Base-by-base conservation (phyloP, 1,140 invertebrate genomes). In the Alviniconcha marisindica region DNA sequence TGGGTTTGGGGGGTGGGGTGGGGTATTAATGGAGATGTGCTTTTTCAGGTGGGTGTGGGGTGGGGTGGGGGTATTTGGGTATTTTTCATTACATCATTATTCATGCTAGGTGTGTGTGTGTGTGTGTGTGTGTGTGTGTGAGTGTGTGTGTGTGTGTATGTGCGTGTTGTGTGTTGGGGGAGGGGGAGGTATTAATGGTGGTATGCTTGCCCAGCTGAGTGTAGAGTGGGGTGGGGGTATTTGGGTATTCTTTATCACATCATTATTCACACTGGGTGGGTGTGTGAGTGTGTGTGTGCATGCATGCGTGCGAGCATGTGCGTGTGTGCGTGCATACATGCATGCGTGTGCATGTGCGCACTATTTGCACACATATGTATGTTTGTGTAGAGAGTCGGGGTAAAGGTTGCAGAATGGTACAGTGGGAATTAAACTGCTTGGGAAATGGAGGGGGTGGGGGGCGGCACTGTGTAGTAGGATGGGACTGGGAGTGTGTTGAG, bases 121-220 rank as follows among this genome's bases (percentile, higher is more conserved):
- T 74, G 40, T 74, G 71, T 74, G 38, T 74, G 36, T 74, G 36
- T 40, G 38, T 74, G 38, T 74, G 71, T 42, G 38, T n/a, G 24
- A n/a, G 60, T 63, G 60, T 63, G 60, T n/a, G 24, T 63, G 60
- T n/a, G 60, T 63, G n/a, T n/a, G n/a, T 63, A 24, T 63, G 10
- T 14, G 60, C 24, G 44, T 48, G 44, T 48, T 48, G 5, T 5
- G 44, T 48, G 44, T 48, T 48, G 18, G 18, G 18, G 18, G 24
- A 12, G 24, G 7, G 60, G 7, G 60, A 12, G 60, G 7, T 7
- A 12, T 7, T 63, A 24, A 12, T 24, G 7, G 10, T 63, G 18
- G 60, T 63, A 24, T 63, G 60, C 24, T 24, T 63, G 60, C 60
- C 21, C 60, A 5, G 7, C 7, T 63, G 28, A 7, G 60, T 63